Percentiles rank a stretch among this genome's conserved stretches.
Evolutionary conservation across 2,113 vertebrate species (phyloP).

Genomic region (Philantomba maxwellii): DNA sequence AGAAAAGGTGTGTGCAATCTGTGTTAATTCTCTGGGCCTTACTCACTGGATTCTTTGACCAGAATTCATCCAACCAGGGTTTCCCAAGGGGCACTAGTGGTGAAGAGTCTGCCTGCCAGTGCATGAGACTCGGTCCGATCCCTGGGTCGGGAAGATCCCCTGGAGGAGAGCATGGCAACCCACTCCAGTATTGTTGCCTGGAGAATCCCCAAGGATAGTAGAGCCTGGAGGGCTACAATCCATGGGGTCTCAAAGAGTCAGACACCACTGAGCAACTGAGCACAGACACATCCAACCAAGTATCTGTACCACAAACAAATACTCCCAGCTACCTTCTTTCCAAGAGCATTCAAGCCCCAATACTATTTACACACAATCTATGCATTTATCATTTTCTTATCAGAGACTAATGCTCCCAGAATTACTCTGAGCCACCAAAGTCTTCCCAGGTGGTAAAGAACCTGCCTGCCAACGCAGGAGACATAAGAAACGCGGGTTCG

Average conservation of each 20-base stretch:
- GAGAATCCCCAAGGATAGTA: background rate
- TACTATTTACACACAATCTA: background rate
- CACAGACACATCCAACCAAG: background rate
- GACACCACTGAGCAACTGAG: background rate
- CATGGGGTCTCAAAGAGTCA: background rate
- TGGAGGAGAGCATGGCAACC: background rate
- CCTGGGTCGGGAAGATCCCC: background rate
- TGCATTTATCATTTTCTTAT: background rate
- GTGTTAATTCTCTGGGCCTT: background rate
- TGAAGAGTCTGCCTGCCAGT: background rate
- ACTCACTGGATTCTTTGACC: background rate
- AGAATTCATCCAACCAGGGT: background rate
- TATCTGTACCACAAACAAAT: background rate
- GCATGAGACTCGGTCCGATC: background rate
- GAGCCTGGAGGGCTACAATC: background rate
- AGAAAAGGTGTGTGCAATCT: background rate
- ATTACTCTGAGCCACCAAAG: background rate
- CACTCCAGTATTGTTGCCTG: background rate
- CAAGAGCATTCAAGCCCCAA: background rate
- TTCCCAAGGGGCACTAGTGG: background rate
- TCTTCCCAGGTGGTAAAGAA: background rate
- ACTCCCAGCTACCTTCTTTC: background rate
- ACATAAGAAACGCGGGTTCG: fast-evolving
- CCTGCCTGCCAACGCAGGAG: background rate
- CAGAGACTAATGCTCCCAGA: background rate